phyloP scores from a whole-genome alignment of 2,113 vertebrate species.

The Diphyllodes magnificus region DNA sequence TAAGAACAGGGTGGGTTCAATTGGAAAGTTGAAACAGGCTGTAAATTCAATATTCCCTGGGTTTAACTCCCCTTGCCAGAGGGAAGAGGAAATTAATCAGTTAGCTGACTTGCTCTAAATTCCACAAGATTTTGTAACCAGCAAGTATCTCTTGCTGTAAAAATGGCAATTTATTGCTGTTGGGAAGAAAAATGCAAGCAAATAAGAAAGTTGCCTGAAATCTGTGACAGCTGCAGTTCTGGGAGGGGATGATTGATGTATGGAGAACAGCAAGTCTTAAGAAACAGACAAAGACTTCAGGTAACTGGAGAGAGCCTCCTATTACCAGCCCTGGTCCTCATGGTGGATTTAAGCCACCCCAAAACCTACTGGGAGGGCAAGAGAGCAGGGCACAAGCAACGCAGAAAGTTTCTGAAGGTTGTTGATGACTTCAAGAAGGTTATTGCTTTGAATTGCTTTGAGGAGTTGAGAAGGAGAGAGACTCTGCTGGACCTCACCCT shows the following conservation, averaged over 20 bases:
- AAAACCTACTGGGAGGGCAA: not conserved
- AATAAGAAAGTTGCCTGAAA: not conserved
- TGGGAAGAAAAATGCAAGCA: not conserved
- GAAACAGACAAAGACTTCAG: not conserved
- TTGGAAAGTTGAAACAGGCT: not conserved
- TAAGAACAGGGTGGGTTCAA: not conserved
- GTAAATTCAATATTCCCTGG: not conserved
- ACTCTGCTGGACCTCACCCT: not conserved
- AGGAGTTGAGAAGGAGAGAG: not conserved
- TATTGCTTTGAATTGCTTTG: not conserved
- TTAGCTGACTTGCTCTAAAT: not conserved
- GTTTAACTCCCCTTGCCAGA: not conserved
- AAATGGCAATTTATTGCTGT: not conserved
- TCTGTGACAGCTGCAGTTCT: not conserved
- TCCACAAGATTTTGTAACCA: not conserved
- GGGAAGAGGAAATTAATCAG: not conserved
- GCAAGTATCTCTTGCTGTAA: not conserved
- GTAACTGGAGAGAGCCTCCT: not conserved
- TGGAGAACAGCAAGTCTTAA: not conserved
- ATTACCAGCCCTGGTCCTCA: not conserved
- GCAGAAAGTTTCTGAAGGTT: not conserved
- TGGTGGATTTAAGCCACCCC: not conserved
- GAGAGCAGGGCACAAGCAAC: not conserved
- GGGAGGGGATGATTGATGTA: not conserved
- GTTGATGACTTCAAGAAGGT: not conserved